These are phyloP conservation scores for Trisateles emortualis DNA, from an alignment of 2,888 invertebrate species.

Conservation along the genomic window DNA sequence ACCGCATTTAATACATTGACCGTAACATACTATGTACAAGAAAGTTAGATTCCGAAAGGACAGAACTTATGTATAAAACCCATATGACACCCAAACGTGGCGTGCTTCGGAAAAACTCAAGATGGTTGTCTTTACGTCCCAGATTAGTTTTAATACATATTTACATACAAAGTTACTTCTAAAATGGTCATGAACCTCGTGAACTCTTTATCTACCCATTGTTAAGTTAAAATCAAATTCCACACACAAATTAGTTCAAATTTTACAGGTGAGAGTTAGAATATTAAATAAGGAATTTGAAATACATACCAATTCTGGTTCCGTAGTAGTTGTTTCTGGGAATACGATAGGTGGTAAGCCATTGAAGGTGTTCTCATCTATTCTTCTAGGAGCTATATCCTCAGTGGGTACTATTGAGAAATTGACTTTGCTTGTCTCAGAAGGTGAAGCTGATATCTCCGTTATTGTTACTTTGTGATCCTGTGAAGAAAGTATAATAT, in stretches of 20 bases:
- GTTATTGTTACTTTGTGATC: conserved; percentile 78
- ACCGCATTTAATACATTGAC: neutral
- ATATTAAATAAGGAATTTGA: neutral
- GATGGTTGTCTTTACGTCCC: conserved; percentile 68
- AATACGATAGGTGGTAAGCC: conserved; percentile 57
- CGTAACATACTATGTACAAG: neutral
- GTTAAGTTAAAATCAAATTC: conserved; percentile 68
- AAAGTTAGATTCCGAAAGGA: neutral
- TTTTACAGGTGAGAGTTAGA: conserved; percentile 41
- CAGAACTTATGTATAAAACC: neutral
- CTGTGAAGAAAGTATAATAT: conserved; percentile 50
- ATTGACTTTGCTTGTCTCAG: conserved; percentile 68
- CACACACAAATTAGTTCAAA: conserved; percentile 56
- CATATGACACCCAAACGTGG: neutral
- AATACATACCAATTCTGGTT: conserved; percentile 74
- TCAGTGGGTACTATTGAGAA: conserved; percentile 53
- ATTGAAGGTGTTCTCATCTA: conserved; percentile 41
- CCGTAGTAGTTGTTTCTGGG: conserved; percentile 66
- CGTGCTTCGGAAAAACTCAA: neutral
- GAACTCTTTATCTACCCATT: conserved; percentile 63
- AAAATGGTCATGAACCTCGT: conserved; percentile 61
- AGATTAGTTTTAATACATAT: conserved; percentile 68
- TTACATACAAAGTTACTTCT: conserved; percentile 64
- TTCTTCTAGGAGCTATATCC: conserved; percentile 58
- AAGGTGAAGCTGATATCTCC: conserved; percentile 71